Conservation (phyloP, 1,140 invertebrate species). For the Drosophila nigrodunni region DNA sequence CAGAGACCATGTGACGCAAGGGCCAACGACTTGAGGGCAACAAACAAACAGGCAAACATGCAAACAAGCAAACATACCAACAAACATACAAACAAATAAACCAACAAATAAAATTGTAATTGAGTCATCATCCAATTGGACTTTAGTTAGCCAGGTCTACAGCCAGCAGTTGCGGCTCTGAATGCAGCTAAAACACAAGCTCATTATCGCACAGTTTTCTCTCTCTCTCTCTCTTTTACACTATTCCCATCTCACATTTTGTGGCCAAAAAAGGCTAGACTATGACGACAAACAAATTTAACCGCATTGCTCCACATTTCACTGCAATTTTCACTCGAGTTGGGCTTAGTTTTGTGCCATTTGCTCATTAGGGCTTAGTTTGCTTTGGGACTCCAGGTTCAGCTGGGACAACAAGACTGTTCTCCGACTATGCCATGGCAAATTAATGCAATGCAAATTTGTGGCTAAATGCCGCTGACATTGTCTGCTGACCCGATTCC, state of each 20-base stretch:
- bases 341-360: constrained; percentile 12
- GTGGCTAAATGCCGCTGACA: constrained; percentile 63
- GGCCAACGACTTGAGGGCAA: constrained; percentile 49
- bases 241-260: background rate
- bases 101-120: constrained; percentile 59
- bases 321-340: constrained; percentile 12
- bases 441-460: constrained; percentile 62
- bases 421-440: constrained; percentile 8
- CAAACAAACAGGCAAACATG: constrained; percentile 21
- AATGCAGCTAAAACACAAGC: constrained; percentile 28
- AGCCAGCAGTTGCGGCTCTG: background rate
- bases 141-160: constrained; percentile 3
- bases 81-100: constrained; percentile 8
- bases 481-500: constrained; percentile 78
- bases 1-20: constrained; percentile 38
- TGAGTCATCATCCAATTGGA: constrained; percentile 56
- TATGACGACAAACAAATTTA: background rate
- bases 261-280: constrained; percentile 5
- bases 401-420: background rate
- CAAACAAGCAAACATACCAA: constrained; percentile 26
- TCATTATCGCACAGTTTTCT: constrained; percentile 52
- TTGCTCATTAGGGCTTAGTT: constrained; percentile 35
- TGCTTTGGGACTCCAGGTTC: background rate
- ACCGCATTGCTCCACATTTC: constrained; percentile 33
- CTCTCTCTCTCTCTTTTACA: background rate